phyloP scores from a whole-genome alignment of 2,888 invertebrate species.

The Rhopalosiphum nymphaeae region DNA sequence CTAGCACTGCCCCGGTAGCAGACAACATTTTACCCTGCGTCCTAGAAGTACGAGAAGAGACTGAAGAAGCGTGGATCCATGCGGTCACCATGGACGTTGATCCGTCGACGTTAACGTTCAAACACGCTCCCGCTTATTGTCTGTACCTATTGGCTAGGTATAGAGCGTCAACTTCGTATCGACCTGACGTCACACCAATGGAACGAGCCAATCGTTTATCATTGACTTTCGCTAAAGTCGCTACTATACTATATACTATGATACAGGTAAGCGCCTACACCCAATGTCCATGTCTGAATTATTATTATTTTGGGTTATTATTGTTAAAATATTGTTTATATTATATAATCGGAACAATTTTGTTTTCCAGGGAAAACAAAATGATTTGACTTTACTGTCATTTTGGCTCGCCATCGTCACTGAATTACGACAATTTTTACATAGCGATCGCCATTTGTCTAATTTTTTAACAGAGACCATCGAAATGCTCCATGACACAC shows the following conservation, averaged over 20 bases:
- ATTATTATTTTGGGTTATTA: background rate
- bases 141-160: conserved; percentile 95
- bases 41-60: conserved; percentile 93
- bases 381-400: conserved; percentile 87
- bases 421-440: conserved; percentile 94
- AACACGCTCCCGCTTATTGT: conserved; percentile 96
- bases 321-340: background rate
- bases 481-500: conserved; percentile 92
- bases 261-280: conserved; percentile 76
- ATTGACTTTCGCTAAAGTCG: conserved; percentile 89
- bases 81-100: conserved; percentile 90
- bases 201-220: conserved; percentile 93
- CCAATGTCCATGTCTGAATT: background rate
- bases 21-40: conserved; percentile 87
- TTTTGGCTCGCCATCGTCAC: conserved; percentile 99
- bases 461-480: conserved; percentile 93
- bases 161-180: conserved; percentile 93
- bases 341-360: background rate
- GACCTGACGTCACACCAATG: conserved; percentile 91
- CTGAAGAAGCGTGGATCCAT: conserved; percentile 91
- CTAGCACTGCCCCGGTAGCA: conserved; percentile 77
- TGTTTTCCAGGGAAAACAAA: conserved; percentile 79
- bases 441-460: conserved; percentile 93
- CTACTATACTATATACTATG: conserved; percentile 86
- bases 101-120: conserved; percentile 90